Base-by-base conservation (phyloP, 92 coral and sea anemone genomes). In the Diadumene lineata region DNA sequence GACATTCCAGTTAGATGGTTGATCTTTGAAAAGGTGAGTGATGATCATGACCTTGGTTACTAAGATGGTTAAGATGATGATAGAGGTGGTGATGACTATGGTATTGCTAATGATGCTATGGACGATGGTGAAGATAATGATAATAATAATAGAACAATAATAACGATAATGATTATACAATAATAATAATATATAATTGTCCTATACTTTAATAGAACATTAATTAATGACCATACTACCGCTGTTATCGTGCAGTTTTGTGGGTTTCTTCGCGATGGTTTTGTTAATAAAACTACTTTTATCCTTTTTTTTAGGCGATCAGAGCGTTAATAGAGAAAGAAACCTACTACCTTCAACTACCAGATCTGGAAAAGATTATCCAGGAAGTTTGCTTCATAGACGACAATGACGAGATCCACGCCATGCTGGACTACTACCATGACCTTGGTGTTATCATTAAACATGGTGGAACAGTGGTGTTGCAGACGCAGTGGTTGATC, bases 1-100 rank as follows among this genome's bases (percentile, higher is more conserved):
- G 82, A 87, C 34, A 89, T 87, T 15, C 96, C 96, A 0, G 73
- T 90, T 1, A 85, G 96, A 11, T 90, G 96, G 96, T 84, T 90
- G 44, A 90, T 75, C 70, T 90, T 90, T 51, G 96, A 90, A 82
- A 87, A 84, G 78, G 92, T 90, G 13, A 67, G 58, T 53, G 58
- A 21, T 21, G 18, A 53, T 53, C 2, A 13, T 53, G 24, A 13
- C 13, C 8, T 3, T 53, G 58, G 19, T 53, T 3, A 2, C 18
- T 53, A 60, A 22, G 13, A 38, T 38, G 48, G 48, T 38, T 4
- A 38, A 4, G 48, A 38, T 38, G 48, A 38, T 38, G 48, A 38
- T 38, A 38, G 48, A 4, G 48, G 48, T 38, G 48, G 48, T 38
- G 48, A 13, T 13, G 48, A 38, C 13, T 38, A 13, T 38, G 48